These are phyloP conservation scores for Muscicapa adusta DNA, from an alignment of 2,113 vertebrate species.

Conservation along the genomic window DNA sequence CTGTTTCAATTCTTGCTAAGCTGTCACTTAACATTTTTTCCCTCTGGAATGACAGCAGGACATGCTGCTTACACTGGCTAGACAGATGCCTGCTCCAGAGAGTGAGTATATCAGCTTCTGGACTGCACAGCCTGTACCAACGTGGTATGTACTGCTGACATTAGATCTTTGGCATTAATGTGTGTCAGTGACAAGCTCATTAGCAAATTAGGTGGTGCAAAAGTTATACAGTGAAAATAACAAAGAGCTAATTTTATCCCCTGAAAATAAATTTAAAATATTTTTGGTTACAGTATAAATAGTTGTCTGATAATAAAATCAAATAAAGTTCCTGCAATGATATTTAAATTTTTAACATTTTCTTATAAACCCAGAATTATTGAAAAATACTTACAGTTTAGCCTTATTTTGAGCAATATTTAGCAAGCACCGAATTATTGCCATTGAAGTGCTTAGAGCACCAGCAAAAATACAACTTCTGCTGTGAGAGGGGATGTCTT, in stretches of 20 bases:
- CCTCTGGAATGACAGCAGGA: conserved; percentile 39
- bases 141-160: background rate
- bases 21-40: conserved; percentile 50
- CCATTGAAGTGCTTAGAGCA: background rate
- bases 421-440: background rate
- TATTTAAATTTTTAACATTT: background rate
- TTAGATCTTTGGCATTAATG: conserved; percentile 4
- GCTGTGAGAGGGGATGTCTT: background rate
- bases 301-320: background rate
- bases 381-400: background rate
- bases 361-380: background rate
- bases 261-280: background rate
- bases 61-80: conserved; percentile 13
- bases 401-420: background rate
- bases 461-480: background rate
- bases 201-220: conserved; percentile 2
- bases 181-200: background rate
- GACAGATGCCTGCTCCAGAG: conserved; percentile 47
- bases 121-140: background rate
- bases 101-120: conserved; percentile 15
- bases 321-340: background rate
- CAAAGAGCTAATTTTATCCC: background rate
- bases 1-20: conserved; percentile 29
- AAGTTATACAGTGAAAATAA: background rate
- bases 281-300: background rate